phyloP scores from a whole-genome alignment of 2,888 invertebrate genomes.

The Calameuta pallipes region DNA sequence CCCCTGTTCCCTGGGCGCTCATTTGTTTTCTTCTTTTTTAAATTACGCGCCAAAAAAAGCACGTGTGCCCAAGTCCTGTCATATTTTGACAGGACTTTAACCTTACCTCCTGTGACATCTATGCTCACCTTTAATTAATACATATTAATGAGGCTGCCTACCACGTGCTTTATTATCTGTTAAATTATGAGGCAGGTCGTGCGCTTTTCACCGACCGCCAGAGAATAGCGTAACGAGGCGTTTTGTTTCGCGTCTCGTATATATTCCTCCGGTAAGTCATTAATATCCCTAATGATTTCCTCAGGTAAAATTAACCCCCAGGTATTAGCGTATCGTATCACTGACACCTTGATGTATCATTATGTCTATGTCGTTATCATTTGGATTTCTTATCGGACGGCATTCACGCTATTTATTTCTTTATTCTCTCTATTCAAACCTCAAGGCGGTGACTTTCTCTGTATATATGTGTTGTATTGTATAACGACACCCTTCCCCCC shows the following conservation, averaged over 20 bases:
- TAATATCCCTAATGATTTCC: neutral
- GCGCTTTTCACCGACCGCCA: no score
- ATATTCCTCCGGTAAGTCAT: neutral
- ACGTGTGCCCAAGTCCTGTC: neutral
- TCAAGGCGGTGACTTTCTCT: neutral
- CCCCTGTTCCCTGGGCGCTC: neutral
- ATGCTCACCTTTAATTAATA: neutral
- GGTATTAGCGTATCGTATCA: neutral
- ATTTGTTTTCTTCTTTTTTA: neutral
- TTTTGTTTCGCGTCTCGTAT: neutral
- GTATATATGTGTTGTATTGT: neutral
- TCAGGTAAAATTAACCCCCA: neutral
- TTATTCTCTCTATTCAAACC: neutral
- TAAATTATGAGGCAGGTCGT: neutral
- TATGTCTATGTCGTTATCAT: neutral
- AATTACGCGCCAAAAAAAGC: no score
- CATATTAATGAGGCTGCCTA: neutral
- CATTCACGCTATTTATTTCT: neutral
- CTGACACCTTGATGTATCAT: neutral
- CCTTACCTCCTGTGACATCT: neutral
- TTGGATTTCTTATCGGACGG: neutral
- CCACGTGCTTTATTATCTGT: neutral
- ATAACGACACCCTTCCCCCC: neutral
- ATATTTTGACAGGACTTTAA: neutral
- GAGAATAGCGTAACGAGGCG: neutral